phyloP scores from a whole-genome alignment of 2,888 invertebrate genomes.

The Drosophila mayaguana region DNA sequence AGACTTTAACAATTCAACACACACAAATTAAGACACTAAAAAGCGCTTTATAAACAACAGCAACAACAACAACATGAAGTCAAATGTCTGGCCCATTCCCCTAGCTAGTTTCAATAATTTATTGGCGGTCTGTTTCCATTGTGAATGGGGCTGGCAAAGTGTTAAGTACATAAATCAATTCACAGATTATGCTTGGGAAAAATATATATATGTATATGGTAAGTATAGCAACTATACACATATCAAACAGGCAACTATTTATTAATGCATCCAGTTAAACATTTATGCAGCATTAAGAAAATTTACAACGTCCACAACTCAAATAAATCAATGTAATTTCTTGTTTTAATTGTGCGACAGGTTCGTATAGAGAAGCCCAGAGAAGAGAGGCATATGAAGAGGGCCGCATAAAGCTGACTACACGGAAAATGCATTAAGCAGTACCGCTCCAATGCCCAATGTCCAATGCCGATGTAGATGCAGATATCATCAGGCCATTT shows the following conservation, averaged over 20 bases:
- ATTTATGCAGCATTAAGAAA: conserved; percentile 66
- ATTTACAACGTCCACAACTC: conserved; percentile 43
- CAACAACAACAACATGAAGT: conserved; percentile 15
- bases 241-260: conserved; percentile 36
- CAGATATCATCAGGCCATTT: conserved; percentile 36
- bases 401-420: conserved; percentile 17
- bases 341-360: conserved; percentile 62
- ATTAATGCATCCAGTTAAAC: conserved; percentile 51
- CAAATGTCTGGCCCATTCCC: conserved; percentile 24
- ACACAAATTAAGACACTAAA: conserved; percentile 62
- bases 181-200: conserved; percentile 51
- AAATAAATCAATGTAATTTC: conserved; percentile 69
- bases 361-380: conserved; percentile 23
- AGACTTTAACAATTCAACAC: conserved; percentile 40
- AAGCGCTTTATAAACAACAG: conserved; percentile 37
- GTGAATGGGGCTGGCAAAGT: conserved; percentile 47
- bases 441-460: conserved; percentile 41
- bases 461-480: conserved; percentile 33
- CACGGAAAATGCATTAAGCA: conserved; percentile 70
- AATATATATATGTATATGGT: conserved; percentile 24
- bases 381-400: no score
- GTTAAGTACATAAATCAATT: conserved; percentile 66
- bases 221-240: conserved; percentile 31
- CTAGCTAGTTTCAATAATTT: conserved; percentile 44
- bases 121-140: conserved; percentile 32